Percentiles rank a stretch among this genome's conserved stretches.
Conservation (phyloP, 2,888 invertebrate species). For the Mesodorylaimus sp. region DNA sequence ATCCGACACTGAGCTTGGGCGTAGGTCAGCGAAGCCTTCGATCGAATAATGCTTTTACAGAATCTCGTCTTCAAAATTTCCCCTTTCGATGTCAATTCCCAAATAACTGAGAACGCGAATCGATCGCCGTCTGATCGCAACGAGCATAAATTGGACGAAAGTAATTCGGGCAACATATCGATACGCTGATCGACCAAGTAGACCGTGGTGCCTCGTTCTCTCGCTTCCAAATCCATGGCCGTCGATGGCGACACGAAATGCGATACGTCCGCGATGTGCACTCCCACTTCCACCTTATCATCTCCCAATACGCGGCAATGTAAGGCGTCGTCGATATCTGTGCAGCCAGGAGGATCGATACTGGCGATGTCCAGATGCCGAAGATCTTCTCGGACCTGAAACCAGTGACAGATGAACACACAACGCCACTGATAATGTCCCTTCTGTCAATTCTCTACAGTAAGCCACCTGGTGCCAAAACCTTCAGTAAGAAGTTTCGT, state of each 20-base stretch:
- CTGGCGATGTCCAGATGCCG: constrained; percentile 70
- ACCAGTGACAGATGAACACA: neutral
- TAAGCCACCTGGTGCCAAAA: no score
- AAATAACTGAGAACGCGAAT: constrained; percentile 84
- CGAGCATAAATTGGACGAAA: constrained; percentile 89
- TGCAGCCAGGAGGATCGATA: constrained; percentile 82
- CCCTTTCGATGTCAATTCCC: constrained; percentile 64
- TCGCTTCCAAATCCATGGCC: constrained; percentile 77
- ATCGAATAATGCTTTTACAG: constrained; percentile 74
- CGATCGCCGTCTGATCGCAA: constrained; percentile 64
- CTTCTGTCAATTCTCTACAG: no score
- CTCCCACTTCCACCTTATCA: constrained; percentile 56
- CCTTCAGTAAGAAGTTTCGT: no score
- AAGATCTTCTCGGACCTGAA: constrained; percentile 58
- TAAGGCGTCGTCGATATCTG: constrained; percentile 93
- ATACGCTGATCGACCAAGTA: constrained; percentile 62
- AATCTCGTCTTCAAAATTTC: constrained; percentile 58
- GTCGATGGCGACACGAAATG: constrained; percentile 82
- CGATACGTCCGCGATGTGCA: constrained; percentile 95
- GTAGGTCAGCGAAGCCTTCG: constrained; percentile 73
- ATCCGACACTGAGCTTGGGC: constrained; percentile 86
- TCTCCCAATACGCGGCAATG: constrained; percentile 60
- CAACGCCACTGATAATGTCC: no score
- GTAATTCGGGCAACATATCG: constrained; percentile 48
- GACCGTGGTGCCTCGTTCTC: constrained; percentile 80